A percentile compares a stretch with the other conserved stretches of the same genome.
Conservation (phyloP, 2,797 vertebrate genomes). For the Phylloscopus collybita region DNA sequence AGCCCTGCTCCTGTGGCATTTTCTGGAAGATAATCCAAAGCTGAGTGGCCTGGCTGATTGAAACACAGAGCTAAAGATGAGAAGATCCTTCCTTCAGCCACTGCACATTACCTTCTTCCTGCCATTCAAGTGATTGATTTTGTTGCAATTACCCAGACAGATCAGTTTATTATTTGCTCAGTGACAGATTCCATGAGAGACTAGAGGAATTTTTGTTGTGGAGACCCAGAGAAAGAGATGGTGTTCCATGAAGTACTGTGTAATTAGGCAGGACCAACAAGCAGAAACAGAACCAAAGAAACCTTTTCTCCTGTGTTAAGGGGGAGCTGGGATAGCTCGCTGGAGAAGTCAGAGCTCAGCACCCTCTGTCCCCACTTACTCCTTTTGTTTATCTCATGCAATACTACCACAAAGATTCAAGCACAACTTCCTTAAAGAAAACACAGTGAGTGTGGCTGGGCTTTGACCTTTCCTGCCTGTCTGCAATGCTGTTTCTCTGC, state of each 20-base stretch:
- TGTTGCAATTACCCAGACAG: not conserved
- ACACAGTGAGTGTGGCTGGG: accelerated
- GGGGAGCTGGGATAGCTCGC: not conserved
- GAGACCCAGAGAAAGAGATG: not conserved
- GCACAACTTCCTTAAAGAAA: not conserved
- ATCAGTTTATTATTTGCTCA: not conserved
- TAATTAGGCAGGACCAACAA: not conserved
- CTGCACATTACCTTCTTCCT: not conserved
- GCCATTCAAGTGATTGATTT: not conserved
- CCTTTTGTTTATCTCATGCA: not conserved
- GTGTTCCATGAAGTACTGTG: not conserved
- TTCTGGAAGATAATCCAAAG: not conserved
- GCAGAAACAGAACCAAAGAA: not conserved
- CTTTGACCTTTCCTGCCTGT: not conserved
- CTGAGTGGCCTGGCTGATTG: not conserved
- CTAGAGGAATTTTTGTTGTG: not conserved
- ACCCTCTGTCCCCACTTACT: not conserved
- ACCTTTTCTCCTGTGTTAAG: not conserved
- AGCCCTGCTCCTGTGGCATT: not conserved
- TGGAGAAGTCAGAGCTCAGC: not conserved
- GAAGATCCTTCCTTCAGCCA: not conserved
- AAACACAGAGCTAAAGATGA: not conserved
- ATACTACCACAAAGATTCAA: not conserved
- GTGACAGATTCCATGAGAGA: not conserved
- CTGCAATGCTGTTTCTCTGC: not conserved